Conservation (phyloP, 2,113 vertebrate genomes). For the Apteryx owenii region DNA sequence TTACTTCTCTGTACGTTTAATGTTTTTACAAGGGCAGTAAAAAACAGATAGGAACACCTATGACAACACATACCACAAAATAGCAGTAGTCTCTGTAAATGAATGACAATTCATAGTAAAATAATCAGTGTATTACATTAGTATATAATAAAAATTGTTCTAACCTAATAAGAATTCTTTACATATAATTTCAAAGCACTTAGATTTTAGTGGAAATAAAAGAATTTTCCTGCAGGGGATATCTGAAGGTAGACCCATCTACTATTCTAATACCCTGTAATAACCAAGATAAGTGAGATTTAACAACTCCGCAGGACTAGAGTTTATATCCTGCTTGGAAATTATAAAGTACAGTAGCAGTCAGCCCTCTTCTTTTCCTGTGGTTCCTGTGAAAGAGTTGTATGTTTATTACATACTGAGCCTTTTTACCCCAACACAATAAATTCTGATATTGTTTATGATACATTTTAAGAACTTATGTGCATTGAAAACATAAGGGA, state of each 20-base stretch:
- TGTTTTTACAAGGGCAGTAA: background rate
- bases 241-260: constrained; percentile 31
- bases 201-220: constrained; percentile 9
- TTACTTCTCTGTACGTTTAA: background rate
- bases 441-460: background rate
- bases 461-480: background rate
- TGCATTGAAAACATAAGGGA: background rate
- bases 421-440: background rate
- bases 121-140: background rate
- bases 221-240: constrained; percentile 42
- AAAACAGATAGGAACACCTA: background rate
- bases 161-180: background rate
- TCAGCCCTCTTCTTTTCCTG: constrained; percentile 17
- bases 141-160: background rate
- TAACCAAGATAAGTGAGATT: constrained; percentile 68
- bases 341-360: constrained; percentile 47
- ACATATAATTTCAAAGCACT: constrained; percentile 3
- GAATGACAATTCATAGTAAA: background rate
- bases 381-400: constrained; percentile 4
- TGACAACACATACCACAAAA: background rate
- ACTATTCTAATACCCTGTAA: constrained; percentile 70
- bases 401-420: constrained; percentile 49
- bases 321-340: constrained; percentile 66
- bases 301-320: constrained; percentile 63
- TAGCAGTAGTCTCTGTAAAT: background rate